Percentiles rank a stretch among this genome's conserved stretches.
These are phyloP conservation scores for Phengaris arion DNA, from an alignment of 2,888 invertebrate species.

Conservation along the genomic window DNA sequence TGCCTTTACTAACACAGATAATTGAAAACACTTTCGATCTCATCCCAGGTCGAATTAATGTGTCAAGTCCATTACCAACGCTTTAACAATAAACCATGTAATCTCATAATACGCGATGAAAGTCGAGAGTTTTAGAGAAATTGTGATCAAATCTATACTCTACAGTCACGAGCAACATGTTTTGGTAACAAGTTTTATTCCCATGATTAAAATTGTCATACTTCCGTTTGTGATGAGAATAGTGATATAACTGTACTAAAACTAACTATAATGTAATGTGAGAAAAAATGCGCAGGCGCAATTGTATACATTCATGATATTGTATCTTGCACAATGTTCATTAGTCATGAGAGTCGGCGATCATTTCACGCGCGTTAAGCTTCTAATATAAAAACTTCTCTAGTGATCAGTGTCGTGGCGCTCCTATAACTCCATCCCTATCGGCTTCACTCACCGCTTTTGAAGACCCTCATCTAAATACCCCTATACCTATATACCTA, in stretches of 20 bases:
- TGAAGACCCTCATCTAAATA: too few species aligned
- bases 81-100: slow-evolving; percentile 59
- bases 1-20: neutral
- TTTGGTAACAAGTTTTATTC: slow-evolving; percentile 30
- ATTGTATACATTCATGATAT: neutral
- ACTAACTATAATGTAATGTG: slow-evolving; percentile 39
- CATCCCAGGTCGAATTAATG: neutral
- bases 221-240: slow-evolving; percentile 65
- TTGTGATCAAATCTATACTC: slow-evolving; percentile 30
- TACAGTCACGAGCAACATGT: slow-evolving; percentile 34
- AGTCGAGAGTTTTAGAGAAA: slow-evolving; percentile 43
- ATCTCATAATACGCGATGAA: slow-evolving; percentile 62
- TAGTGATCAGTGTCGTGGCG: too few species aligned
- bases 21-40: slow-evolving; percentile 17
- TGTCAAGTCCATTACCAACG: slow-evolving; percentile 44
- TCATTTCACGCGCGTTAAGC: slow-evolving; percentile 18
- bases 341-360: slow-evolving; percentile 1
- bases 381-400: neutral
- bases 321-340: slow-evolving; percentile 12
- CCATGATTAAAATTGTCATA: slow-evolving; percentile 41
- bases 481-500: too few species aligned
- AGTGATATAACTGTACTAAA: slow-evolving; percentile 62
- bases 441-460: too few species aligned
- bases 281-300: slow-evolving; percentile 21
- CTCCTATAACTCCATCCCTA: too few species aligned